A percentile compares a stretch with the other conserved stretches of the same genome.
These are phyloP conservation scores for Nebria brevicollis DNA, from an alignment of 2,888 invertebrate species.

Conservation along the genomic window DNA sequence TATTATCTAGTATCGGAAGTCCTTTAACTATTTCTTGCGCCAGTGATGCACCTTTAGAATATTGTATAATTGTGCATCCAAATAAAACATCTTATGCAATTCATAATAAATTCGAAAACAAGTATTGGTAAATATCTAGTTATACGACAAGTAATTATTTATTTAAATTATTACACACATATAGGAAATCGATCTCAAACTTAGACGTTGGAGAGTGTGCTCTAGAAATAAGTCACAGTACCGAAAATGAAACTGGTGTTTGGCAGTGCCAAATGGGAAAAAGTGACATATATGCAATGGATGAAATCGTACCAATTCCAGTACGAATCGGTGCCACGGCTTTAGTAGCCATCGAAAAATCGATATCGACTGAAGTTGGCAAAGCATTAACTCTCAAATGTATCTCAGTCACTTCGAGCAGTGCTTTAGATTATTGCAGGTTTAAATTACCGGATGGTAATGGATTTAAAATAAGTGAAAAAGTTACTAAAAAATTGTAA, in stretches of 20 bases:
- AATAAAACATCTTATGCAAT: constrained; percentile 42
- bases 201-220: constrained; percentile 64
- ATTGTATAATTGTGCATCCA: constrained; percentile 48
- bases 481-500: constrained; percentile 4
- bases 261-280: constrained; percentile 68
- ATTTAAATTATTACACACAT: background rate
- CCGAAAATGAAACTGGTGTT: constrained; percentile 59
- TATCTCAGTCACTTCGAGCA: constrained; percentile 61
- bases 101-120: constrained; percentile 18
- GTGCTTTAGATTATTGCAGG: constrained; percentile 65
- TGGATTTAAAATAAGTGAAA: constrained; percentile 63
- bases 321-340: constrained; percentile 60
- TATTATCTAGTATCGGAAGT: constrained; percentile 26
- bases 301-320: constrained; percentile 58
- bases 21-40: constrained; percentile 36
- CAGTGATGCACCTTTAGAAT: constrained; percentile 38
- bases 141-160: constrained; percentile 32
- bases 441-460: constrained; percentile 62
- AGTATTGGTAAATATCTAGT: constrained; percentile 19
- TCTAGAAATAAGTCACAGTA: constrained; percentile 61
- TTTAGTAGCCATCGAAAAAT: constrained; percentile 60
- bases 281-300: constrained; percentile 58
- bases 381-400: constrained; percentile 61
- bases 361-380: constrained; percentile 55
- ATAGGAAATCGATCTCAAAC: constrained; percentile 63